Percentiles rank a stretch among this genome's conserved stretches.
phyloP scores from a whole-genome alignment of 2,888 invertebrate genomes.

The Xestia c-nigrum region DNA sequence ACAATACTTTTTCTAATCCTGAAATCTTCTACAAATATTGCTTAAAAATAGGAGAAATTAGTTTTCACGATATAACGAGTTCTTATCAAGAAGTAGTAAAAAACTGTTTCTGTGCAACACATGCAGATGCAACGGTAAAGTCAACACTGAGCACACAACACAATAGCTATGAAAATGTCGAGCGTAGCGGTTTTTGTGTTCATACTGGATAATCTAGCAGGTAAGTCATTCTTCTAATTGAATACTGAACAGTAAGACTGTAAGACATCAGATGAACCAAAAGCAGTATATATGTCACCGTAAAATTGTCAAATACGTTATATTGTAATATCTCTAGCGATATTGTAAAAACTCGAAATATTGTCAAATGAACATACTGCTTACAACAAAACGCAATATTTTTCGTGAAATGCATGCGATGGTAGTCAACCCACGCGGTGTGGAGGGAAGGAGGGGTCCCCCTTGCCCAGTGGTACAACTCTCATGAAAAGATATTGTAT shows the following conservation, averaged over 20 bases:
- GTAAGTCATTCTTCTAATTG: slow-evolving; percentile 52
- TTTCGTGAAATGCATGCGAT: too few relatives aligned
- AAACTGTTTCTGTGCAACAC: background rate
- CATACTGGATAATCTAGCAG: slow-evolving; percentile 72
- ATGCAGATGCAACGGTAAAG: slow-evolving; percentile 5
- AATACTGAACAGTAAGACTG: background rate
- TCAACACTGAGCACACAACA: slow-evolving; percentile 24
- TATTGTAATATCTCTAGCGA: too few relatives aligned
- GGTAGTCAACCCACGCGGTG: too few relatives aligned
- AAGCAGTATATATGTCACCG: background rate
- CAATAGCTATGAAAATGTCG: slow-evolving; percentile 62
- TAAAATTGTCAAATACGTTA: too few relatives aligned
- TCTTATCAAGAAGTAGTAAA: background rate
- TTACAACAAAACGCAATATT: too few relatives aligned
- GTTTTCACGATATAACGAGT: background rate
- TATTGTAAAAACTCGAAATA: too few relatives aligned
- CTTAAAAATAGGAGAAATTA: background rate
- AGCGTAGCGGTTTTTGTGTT: slow-evolving; percentile 72
- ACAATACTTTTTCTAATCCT: background rate
- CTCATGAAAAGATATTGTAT: too few relatives aligned
- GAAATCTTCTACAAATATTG: background rate
- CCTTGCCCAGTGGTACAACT: too few relatives aligned
- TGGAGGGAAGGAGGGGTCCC: too few relatives aligned
- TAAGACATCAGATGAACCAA: background rate
- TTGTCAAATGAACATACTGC: too few relatives aligned